These are phyloP conservation scores for Stenurella melanura DNA, from an alignment of 2,888 invertebrate genomes.

Conservation along the genomic window DNA sequence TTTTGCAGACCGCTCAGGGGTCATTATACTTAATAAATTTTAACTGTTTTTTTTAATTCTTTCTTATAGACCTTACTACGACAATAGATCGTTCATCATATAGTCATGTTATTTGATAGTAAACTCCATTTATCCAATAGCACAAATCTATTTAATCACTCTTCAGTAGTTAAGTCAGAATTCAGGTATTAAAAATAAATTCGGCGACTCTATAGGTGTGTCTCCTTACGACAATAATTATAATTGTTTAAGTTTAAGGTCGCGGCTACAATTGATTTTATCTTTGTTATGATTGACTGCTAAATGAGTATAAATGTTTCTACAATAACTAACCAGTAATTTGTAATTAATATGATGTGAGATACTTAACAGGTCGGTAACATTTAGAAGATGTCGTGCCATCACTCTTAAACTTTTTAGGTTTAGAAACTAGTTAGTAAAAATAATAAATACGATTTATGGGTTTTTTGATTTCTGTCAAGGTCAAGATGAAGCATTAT, in stretches of 20 bases:
- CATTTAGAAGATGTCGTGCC: slow-evolving; percentile 1
- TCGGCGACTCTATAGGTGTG: slow-evolving; percentile 5
- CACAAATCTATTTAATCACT: not conserved
- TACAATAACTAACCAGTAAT: not conserved
- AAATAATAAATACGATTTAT: slow-evolving; percentile 9
- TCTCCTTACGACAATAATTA: not conserved
- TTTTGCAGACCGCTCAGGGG: slow-evolving; percentile 44
- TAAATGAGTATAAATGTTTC: not conserved
- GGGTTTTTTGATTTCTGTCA: not conserved
- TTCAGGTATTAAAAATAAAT: not conserved
- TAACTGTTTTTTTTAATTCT: slow-evolving; percentile 19
- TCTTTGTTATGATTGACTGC: not conserved
- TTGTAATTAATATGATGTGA: slow-evolving; percentile 6
- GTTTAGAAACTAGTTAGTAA: slow-evolving; percentile 16
- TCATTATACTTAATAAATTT: slow-evolving; percentile 45
- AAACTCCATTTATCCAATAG: not conserved
- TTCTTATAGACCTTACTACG: not conserved
- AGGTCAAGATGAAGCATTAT: not conserved
- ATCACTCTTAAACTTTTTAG: not conserved
- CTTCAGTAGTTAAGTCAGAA: not conserved
- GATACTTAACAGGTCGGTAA: slow-evolving; percentile 20
- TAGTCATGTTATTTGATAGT: not conserved
- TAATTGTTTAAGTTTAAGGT: slow-evolving; percentile 23
- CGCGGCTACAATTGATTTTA: slow-evolving; percentile 4
- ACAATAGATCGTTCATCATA: not conserved